These are phyloP conservation scores for Patiria miniata DNA, from an alignment of 35 echinoderm and acorn worm species.

Conservation along the genomic window DNA sequence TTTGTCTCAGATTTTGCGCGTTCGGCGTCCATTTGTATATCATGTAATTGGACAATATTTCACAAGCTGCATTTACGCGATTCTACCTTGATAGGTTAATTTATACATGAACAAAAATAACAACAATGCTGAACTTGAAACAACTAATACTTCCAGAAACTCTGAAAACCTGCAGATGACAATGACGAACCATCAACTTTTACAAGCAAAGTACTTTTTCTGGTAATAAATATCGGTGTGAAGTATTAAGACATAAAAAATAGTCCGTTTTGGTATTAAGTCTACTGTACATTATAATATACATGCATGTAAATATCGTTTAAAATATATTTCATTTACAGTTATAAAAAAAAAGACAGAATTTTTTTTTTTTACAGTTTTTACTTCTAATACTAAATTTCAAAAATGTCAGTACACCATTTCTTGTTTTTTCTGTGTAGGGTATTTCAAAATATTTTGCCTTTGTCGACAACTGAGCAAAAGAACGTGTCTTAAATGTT, in stretches of 20 bases:
- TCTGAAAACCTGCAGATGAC: too few species aligned
- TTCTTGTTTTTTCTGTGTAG: neutral
- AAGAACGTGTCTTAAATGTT: neutral
- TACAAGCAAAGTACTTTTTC: too few species aligned
- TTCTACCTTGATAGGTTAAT: too few species aligned
- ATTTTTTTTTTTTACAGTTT: neutral
- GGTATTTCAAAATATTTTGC: neutral
- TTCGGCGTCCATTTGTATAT: too few species aligned
- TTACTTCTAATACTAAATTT: neutral
- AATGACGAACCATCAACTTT: too few species aligned
- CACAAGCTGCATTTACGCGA: too few species aligned
- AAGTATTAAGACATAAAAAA: conserved; percentile 19
- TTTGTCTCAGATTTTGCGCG: too few species aligned
- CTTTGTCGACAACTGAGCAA: neutral
- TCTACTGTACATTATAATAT: conserved; percentile 22
- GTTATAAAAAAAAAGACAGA: neutral
- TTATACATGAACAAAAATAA: too few species aligned
- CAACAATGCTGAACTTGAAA: too few species aligned
- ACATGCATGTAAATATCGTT: conserved; percentile 21
- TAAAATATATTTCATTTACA: conserved; percentile 25
- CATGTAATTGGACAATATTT: too few species aligned
- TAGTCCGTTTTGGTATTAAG: neutral
- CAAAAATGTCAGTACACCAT: neutral
- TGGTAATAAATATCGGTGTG: conserved; percentile 14
- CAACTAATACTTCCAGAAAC: too few species aligned